Evolutionary conservation across 2,888 invertebrate species (phyloP), one percentile per base, ranked within the genome.

Genomic region (Drosophila setosimentum): DNA sequence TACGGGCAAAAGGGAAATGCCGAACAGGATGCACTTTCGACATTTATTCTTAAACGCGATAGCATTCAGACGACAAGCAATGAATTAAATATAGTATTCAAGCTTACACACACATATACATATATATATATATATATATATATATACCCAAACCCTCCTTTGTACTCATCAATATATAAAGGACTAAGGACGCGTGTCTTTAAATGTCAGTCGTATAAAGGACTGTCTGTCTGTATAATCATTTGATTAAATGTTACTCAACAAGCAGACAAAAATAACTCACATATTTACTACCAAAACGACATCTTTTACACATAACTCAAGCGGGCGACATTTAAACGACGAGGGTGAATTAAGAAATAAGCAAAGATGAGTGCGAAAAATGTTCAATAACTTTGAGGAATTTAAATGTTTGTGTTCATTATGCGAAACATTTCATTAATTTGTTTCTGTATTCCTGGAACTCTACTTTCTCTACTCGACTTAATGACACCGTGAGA

Each of bases 201-300:
- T 61, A 76, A 90, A 86, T 80, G 73, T 83, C 87, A 73, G 53
- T 42, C 68, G 70, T 68, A 69, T 64, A 45, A 10, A 71, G 42
- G 40, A 27, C 59, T 67, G 54, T 60, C 37, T 54, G 64, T 24
- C 53, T 21, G 37, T 74, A 62, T 73, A 75, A 78, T 91, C 87
- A 91, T 89, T 91, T 91, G 90, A 87, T 87, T 91, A 91, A 87
- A 87, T 80, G 78, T 74, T 53, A 54, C 80, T 82, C 72, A 45
- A 55, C 54, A 84, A 77, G 73, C 73, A 60, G 57, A 70, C 62
- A 74, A 72, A 70, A 60, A 67, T 61, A 73, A 67, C 75, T 66
- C 53, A 76, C 64, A 73, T 70, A 70, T 61, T 60, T 60, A 65
- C 30, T 24, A 53, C 29, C 48, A 49, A 35, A 45, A 24, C 40